Conservation (phyloP, 2,888 invertebrate species). For the Argynnis bischoffii region DNA sequence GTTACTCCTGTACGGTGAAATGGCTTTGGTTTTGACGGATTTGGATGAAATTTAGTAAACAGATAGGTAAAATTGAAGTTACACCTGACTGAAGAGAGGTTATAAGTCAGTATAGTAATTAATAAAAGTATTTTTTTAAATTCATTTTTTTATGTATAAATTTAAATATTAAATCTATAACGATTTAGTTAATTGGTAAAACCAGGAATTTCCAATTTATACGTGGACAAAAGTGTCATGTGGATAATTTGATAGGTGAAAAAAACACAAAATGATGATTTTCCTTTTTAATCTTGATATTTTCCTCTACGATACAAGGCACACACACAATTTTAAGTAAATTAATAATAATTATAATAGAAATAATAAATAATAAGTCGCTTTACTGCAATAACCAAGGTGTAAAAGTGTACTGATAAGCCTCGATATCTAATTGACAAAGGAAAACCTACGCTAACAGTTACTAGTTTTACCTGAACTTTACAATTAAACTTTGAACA, state of each 20-base stretch:
- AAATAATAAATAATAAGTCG: conserved; percentile 75
- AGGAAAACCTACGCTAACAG: conserved; percentile 59
- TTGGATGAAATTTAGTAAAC: no score
- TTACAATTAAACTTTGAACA: conserved; percentile 42
- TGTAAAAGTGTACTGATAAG: conserved; percentile 51
- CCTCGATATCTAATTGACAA: conserved; percentile 59
- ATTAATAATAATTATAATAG: conserved; percentile 73
- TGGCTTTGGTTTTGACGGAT: no score
- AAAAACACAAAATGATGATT: conserved; percentile 73
- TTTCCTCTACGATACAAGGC: conserved; percentile 87
- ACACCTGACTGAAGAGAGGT: no score
- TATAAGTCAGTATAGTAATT: no score
- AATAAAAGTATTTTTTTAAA: no score
- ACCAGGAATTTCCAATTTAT: no score
- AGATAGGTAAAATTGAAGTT: no score
- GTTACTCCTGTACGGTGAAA: no score
- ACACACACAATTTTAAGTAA: conserved; percentile 85
- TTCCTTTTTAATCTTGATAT: conserved; percentile 84
- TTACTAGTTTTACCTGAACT: conserved; percentile 48
- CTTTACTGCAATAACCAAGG: conserved; percentile 63
- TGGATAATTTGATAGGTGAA: background rate
- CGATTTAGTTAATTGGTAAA: no score
- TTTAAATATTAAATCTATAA: no score
- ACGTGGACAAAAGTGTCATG: no score
- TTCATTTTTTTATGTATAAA: no score